Base-by-base conservation (phyloP, 2,888 invertebrate species). In the Tenthredo scrophulariae region DNA sequence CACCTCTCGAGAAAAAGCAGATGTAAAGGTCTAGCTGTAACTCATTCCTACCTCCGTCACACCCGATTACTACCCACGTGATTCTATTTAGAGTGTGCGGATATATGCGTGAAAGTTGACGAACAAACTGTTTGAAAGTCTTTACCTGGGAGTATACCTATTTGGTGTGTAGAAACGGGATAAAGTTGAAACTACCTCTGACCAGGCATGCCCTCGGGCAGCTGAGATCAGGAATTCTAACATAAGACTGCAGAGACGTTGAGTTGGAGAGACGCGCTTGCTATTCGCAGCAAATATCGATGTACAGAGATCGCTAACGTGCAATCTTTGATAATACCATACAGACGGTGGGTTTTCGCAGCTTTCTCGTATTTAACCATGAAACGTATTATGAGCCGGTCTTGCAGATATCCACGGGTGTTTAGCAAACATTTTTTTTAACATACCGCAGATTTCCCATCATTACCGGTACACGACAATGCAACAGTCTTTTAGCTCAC, bases 391-490 rank as follows among this genome's bases (percentile, higher is more conserved):
- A 70, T 33, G 37, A 70, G 70, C n/a, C 40, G 33, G n/a, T 43
- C 15, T 15, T 26, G 74, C 43, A 26, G 22, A 26, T 40, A 26
- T 43, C 54, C 37, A 77, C 62, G 22, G 62, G 80, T 80, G 22
- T 80, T 80, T 80, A 62, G 80, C 22, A 22, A 62, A 74, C 74
- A 29, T 33, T 87, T 89, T 91, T 33, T 29, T 54, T 79, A 37
- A 22, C 62, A 29, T 26, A 46, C 29, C 54, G 37, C 22, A 26
- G 18, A 54, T 62, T 82, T 91, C 90, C 88, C 89, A 90, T 90
- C 87, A 86, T 87, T 87, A 89, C 90, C 90, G 89, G 88, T 15
- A 15, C 88, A 87, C 87, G 84, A 58, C 72, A 50, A 58, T 82
- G 80, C 54, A 80, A 84, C 65, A 82, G 43, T 9, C 74, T 82